phyloP scores from a whole-genome alignment of 1,140 invertebrate species.

The Drosophila navojoa region DNA sequence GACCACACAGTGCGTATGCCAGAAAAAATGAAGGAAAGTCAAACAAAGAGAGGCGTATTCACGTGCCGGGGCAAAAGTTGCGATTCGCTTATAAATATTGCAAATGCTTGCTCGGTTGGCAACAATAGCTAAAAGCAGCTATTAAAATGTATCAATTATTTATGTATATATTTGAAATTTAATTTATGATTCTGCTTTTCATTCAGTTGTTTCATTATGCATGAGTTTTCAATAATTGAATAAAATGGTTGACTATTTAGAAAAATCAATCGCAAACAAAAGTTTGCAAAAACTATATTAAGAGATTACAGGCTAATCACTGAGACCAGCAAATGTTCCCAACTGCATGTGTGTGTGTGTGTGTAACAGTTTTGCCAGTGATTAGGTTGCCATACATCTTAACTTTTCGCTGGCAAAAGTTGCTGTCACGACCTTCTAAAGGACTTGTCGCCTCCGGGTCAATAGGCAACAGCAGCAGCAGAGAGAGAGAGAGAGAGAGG shows the following conservation, averaged over 20 bases:
- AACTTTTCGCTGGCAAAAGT: slow-evolving; percentile 57
- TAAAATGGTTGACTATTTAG: background rate
- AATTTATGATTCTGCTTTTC: background rate
- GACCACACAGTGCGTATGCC: background rate
- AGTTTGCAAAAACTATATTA: slow-evolving; percentile 54
- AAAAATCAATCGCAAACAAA: background rate
- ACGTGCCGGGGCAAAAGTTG: slow-evolving; percentile 12
- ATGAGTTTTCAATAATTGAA: background rate
- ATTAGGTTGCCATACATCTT: slow-evolving; percentile 49
- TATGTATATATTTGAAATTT: background rate
- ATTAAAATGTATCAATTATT: slow-evolving; percentile 6
- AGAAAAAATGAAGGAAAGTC: too few relatives aligned
- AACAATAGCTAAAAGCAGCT: background rate
- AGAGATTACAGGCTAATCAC: slow-evolving; percentile 70
- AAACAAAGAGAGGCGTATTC: background rate
- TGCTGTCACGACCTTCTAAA: slow-evolving; percentile 60
- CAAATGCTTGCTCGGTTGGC: background rate
- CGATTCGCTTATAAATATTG: slow-evolving; percentile 15
- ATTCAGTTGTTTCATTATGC: background rate
- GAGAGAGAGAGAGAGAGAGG: background rate
- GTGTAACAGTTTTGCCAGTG: slow-evolving; percentile 57
- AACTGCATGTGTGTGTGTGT: slow-evolving; percentile 4
- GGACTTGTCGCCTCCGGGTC: slow-evolving; percentile 57
- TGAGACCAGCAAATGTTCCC: slow-evolving; percentile 47
- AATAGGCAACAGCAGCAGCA: slow-evolving; percentile 30